Conservation (phyloP, 2,113 vertebrate species). For the Nematolebias whitei region DNA sequence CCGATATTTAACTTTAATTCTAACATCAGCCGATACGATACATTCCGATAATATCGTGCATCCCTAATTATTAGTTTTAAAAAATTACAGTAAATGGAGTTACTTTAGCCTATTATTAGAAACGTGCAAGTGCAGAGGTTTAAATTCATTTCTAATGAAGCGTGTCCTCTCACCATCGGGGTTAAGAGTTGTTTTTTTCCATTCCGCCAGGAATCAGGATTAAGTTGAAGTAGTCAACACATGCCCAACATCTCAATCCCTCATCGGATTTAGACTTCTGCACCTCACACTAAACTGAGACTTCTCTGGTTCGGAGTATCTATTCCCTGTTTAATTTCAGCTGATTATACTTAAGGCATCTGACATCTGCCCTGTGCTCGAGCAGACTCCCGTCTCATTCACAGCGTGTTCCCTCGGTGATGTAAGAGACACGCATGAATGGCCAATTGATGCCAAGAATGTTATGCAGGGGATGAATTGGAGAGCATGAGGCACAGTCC, state of each 20-base stretch:
- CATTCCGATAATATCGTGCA: too few relatives aligned
- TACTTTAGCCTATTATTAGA: not conserved
- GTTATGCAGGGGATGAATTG: conserved; percentile 37
- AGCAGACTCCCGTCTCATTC: conserved; percentile 49
- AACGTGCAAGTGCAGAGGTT: not conserved
- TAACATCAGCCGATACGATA: too few relatives aligned
- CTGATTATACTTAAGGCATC: conserved; percentile 4
- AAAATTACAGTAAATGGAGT: conserved; percentile 1
- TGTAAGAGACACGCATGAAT: conserved; percentile 65
- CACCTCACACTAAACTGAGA: not conserved
- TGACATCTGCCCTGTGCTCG: conserved; percentile 30
- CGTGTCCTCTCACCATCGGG: too few relatives aligned
- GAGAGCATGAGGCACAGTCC: conserved; percentile 17
- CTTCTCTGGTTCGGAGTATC: not conserved
- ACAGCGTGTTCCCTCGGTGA: conserved; percentile 52
- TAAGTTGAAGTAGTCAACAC: too few relatives aligned
- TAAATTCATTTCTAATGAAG: too few relatives aligned
- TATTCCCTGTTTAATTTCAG: conserved; percentile 13
- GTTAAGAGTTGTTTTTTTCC: too few relatives aligned
- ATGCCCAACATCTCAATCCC: too few relatives aligned
- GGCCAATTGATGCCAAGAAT: conserved; percentile 62
- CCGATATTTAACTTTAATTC: too few relatives aligned
- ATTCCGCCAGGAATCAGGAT: too few relatives aligned
- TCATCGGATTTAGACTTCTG: too few relatives aligned
- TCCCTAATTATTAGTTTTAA: too few relatives aligned